These are phyloP conservation scores for Entosphenus tridentatus DNA, from an alignment of 2,113 vertebrate species.

Conservation along the genomic window DNA sequence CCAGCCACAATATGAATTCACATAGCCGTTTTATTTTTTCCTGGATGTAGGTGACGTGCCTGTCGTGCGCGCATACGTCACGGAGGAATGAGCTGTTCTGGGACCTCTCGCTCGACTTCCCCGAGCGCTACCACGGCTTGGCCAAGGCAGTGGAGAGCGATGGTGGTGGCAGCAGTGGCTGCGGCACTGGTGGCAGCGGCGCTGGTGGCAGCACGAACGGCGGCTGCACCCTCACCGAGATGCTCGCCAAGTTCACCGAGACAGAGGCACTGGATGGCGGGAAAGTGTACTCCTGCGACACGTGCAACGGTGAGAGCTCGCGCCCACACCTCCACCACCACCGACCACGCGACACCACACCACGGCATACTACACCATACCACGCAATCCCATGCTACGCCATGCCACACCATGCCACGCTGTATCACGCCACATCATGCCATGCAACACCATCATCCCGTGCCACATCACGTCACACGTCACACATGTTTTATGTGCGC, in stretches of 20 bases:
- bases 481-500: too few species aligned
- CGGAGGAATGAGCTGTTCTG: constrained; percentile 94
- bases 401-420: too few species aligned
- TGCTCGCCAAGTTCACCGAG: constrained; percentile 97
- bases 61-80: constrained; percentile 89
- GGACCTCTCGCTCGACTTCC: constrained; percentile 92
- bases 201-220: constrained; percentile 32
- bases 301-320: constrained; percentile 73
- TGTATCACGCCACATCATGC: too few species aligned
- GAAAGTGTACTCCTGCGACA: constrained; percentile 78
- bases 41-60: constrained; percentile 53
- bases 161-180: too few species aligned
- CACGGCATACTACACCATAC: too few species aligned
- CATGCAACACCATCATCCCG: too few species aligned
- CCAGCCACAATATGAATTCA: too few species aligned
- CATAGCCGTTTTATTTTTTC: too few species aligned
- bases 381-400: too few species aligned
- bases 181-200: constrained; percentile 18
- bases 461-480: too few species aligned
- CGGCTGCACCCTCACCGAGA: constrained; percentile 79
- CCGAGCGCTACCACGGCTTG: constrained; percentile 66
- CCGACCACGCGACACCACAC: too few species aligned
- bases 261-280: constrained; percentile 81
- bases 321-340: too few species aligned
- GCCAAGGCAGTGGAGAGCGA: constrained; percentile 21